Base-by-base conservation (phyloP, 2,888 invertebrate species). In the Euplagia quadripunctaria region DNA sequence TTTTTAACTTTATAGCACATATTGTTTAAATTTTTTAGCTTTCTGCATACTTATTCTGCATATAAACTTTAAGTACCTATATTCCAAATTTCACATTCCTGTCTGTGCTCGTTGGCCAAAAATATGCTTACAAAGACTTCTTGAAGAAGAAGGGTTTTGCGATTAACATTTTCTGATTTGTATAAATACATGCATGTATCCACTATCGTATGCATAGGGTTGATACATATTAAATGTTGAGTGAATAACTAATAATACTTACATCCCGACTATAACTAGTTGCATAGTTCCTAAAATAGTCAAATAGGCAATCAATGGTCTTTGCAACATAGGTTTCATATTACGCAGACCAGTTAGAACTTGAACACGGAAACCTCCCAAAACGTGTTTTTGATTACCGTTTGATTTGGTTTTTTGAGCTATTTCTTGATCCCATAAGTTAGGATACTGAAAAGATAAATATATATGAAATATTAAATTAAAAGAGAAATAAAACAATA, bases 181-280 rank as follows among this genome's bases (percentile, higher is more conserved):
- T n/a, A n/a, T n/a, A n/a, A n/a, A n/a, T n/a, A n/a, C n/a, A n/a
- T n/a, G n/a, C n/a, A n/a, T n/a, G n/a, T n/a, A n/a, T n/a, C n/a
- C n/a, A 31, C 31, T 31, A 31, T 1, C 31, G 43, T 46, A 46
- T 46, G 6, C 6, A 6, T 8, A 46, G 8, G 43, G 3, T 46
- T 9, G 9, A 8, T 46, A 46, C 43, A 46, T 6, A 9, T 46
- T 0, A 46, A 46, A 9, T 46, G 8, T 31, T 6, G 4, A 46
- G 4, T 9, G 43, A 46, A 61, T n/a, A 73, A 12, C 61, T 49
- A 11, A 58, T 55, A 31, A 68, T 77, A 88, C 91, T 86, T 82
- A 92, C 93, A 87, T 81, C 63, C 87, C 81, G 76, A 91, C 82
- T 31, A 84, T 82, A n/a, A 88, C 72, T n/a, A 88, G 87, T 20